phyloP scores from a whole-genome alignment of 2,888 invertebrate genomes.

The Cosmopolites sordidus region DNA sequence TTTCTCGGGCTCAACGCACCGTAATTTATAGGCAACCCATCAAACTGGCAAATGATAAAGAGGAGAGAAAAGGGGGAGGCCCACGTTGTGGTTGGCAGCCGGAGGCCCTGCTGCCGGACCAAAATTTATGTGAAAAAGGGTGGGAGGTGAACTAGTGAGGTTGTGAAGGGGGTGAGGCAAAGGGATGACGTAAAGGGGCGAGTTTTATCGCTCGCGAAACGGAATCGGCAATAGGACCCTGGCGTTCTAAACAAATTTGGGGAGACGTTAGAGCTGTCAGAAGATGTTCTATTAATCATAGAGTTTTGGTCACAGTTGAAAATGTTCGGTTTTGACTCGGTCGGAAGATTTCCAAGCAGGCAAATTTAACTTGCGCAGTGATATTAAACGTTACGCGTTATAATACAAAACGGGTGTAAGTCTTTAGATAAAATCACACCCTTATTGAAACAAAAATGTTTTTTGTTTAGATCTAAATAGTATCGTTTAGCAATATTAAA shows the following conservation, averaged over 20 bases:
- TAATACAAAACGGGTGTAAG: no score
- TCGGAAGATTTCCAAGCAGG: no score
- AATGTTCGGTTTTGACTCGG: no score
- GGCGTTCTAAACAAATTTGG: constrained; percentile 21
- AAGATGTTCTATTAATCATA: background rate
- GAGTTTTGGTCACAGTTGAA: no score
- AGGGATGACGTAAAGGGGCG: constrained; percentile 11
- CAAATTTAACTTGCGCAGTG: no score
- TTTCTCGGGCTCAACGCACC: constrained; percentile 18
- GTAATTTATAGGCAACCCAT: constrained; percentile 45
- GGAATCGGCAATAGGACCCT: constrained; percentile 21
- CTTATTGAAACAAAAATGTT: no score
- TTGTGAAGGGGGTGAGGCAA: background rate
- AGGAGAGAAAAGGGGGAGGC: constrained; percentile 36
- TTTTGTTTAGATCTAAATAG: no score
- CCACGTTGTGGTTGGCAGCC: constrained; percentile 43
- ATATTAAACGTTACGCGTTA: no score
- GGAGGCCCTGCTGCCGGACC: constrained; percentile 41
- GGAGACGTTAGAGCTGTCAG: constrained; percentile 17
- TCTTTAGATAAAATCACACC: no score
- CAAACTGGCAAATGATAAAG: constrained; percentile 45
- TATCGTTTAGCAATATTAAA: no score
- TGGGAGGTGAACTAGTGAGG: background rate
- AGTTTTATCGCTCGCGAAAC: constrained; percentile 24
- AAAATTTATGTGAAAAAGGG: constrained; percentile 41